Evolutionary conservation across 2,797 vertebrate species (phyloP).

Genomic region (Antrozous pallidus): DNA sequence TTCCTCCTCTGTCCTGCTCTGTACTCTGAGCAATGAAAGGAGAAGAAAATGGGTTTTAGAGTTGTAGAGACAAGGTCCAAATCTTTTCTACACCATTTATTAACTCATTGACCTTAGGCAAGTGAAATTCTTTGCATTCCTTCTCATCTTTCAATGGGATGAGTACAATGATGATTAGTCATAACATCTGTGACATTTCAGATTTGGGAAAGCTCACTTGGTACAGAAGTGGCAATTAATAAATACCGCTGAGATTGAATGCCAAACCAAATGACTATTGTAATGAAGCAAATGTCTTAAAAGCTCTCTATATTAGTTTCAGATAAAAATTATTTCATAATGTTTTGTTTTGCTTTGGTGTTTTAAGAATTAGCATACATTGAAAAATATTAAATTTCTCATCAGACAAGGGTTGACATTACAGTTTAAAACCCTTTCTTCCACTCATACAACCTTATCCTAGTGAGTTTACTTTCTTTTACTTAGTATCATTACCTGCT

Average conservation of each 20-base stretch:
- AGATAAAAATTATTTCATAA: slow-evolving; percentile 1
- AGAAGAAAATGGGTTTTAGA: not conserved
- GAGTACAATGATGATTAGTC: not conserved
- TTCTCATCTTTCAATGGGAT: not conserved
- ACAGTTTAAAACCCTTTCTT: not conserved
- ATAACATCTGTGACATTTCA: not conserved
- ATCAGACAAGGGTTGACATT: not conserved
- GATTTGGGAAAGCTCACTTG: not conserved
- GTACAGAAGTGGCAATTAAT: not conserved
- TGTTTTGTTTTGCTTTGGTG: not conserved
- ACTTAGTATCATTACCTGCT: not conserved
- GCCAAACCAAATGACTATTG: not conserved
- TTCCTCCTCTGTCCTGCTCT: not conserved
- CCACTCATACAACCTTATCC: not conserved
- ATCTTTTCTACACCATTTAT: not conserved
- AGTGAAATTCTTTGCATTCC: not conserved
- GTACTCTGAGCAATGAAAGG: not conserved
- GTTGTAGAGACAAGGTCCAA: not conserved
- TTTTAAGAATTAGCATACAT: slow-evolving; percentile 6
- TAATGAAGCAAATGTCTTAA: not conserved
- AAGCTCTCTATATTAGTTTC: not conserved
- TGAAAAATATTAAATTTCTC: slow-evolving; percentile 13
- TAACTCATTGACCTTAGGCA: not conserved
- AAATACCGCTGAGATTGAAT: not conserved
- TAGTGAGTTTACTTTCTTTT: not conserved